phyloP scores from a whole-genome alignment of 2,888 invertebrate species.

The Epinotia demarniana region DNA sequence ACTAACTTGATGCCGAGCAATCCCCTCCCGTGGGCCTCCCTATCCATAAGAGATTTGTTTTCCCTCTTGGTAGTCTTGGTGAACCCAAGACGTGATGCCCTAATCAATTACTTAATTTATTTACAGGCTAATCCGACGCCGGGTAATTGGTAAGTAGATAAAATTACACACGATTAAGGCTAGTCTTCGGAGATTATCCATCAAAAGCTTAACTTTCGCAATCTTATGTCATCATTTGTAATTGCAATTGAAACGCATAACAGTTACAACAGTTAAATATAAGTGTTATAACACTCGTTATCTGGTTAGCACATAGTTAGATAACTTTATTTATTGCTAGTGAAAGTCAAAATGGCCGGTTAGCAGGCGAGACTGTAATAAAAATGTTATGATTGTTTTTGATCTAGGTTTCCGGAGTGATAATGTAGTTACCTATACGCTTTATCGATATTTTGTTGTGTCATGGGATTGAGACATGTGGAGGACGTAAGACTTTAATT shows the following conservation, averaged over 20 bases:
- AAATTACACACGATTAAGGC: background rate
- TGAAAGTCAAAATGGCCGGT: conserved; percentile 23
- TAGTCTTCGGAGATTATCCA: background rate
- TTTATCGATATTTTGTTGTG: background rate
- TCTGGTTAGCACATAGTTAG: conserved; percentile 27
- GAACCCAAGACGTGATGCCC: no score
- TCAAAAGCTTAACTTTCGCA: conserved; percentile 13
- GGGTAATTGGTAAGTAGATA: no score
- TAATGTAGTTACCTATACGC: background rate
- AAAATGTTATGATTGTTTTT: conserved; percentile 19
- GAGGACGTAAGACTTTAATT: background rate
- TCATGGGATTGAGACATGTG: background rate
- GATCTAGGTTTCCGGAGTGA: conserved; percentile 11
- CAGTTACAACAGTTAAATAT: conserved; percentile 24
- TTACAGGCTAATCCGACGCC: no score
- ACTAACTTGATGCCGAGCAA: no score
- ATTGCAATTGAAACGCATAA: conserved; percentile 24
- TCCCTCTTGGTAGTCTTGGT: no score
- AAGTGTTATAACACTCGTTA: conserved; percentile 7
- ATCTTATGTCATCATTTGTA: conserved; percentile 4
- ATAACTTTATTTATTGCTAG: conserved; percentile 27
- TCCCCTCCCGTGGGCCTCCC: no score
- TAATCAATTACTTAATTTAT: no score
- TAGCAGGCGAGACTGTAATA: conserved; percentile 13
- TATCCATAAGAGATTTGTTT: no score